phyloP scores from a whole-genome alignment of 2,797 vertebrate species.

The Aplochiton taeniatus region DNA sequence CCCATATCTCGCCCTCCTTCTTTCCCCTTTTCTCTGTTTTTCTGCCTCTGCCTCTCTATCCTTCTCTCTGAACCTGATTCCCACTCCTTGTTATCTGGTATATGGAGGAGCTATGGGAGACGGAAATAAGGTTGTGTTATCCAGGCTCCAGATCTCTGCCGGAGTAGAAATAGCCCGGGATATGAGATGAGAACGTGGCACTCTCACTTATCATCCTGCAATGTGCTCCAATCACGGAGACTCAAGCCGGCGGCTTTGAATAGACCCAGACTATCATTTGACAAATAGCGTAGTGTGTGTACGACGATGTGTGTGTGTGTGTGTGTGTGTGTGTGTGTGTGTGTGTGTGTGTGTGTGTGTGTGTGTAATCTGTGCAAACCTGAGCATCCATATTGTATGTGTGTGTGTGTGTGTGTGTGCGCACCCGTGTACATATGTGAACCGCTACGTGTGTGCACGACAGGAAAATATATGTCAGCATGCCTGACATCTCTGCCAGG shows the following conservation, averaged over 20 bases:
- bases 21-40: constrained; percentile 18
- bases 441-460: not conserved
- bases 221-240: constrained; percentile 14
- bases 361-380: constrained; percentile 5
- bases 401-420: constrained; percentile 1
- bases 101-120: constrained; percentile 26
- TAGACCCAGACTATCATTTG: constrained; percentile 9
- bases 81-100: constrained; percentile 20
- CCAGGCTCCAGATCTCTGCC: constrained; percentile 25
- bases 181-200: constrained; percentile 2
- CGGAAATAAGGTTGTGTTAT: constrained; percentile 36
- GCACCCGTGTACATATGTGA: not conserved
- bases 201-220: constrained; percentile 19
- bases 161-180: constrained; percentile 18
- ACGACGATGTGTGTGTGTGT: not conserved
- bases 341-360: not conserved
- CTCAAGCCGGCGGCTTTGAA: not conserved
- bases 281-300: not conserved
- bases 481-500: constrained; percentile 13
- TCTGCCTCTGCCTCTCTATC: not conserved
- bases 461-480: not conserved
- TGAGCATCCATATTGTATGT: not conserved
- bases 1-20: not conserved
- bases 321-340: not conserved
- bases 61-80: constrained; percentile 5